Base-by-base conservation (phyloP, 2,888 invertebrate genomes). In the Leptinotarsa juncta region DNA sequence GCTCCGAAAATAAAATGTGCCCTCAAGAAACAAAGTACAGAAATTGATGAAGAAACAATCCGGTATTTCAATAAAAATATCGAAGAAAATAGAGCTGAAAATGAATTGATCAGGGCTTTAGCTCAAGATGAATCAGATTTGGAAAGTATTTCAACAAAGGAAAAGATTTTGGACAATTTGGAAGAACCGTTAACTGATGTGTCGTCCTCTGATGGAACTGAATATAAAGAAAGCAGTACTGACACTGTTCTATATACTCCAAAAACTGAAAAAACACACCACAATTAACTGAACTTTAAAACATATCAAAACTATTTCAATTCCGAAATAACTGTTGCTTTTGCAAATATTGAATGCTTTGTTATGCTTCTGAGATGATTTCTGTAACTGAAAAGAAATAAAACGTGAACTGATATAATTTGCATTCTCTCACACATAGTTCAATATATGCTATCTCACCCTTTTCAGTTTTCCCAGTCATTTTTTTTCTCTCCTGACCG, bases 31-130 rank as follows among this genome's bases (percentile, higher is more conserved):
- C 84, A 85, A 78, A 79, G 77, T 26, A 78, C 82, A 1, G 83
- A 84, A 71, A 81, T 85, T 50, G 85, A 85, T 65, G 85, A 85
- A 77, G 85, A 84, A 71, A 78, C 81, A 0, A 82, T 85, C 65
- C 78, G 82, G 42, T 81, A 84, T 77, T 84, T 84, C 69, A 77
- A 79, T 42, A 80, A 79, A 60, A 81, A 83, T 60, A 66, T 83
- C 42, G 78, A 81, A 70, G 80, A 77, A 65, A 78, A 70, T 65
- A 69, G 74, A 60, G 65, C 65, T 3, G 74, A 81, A 71, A 75
- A 76, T 12, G 72, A 80, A 67, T 66, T 73, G 4, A 76, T 82
- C 26, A 74, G 77, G 72, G 71, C 76, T 14, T 69, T 81, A 14
- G 75, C 76, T 4, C 76, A 78, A 42, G 72, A 77, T 50, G 75